Base-by-base conservation (phyloP, 2,888 invertebrate species). In the Agonopterix heracliana region DNA sequence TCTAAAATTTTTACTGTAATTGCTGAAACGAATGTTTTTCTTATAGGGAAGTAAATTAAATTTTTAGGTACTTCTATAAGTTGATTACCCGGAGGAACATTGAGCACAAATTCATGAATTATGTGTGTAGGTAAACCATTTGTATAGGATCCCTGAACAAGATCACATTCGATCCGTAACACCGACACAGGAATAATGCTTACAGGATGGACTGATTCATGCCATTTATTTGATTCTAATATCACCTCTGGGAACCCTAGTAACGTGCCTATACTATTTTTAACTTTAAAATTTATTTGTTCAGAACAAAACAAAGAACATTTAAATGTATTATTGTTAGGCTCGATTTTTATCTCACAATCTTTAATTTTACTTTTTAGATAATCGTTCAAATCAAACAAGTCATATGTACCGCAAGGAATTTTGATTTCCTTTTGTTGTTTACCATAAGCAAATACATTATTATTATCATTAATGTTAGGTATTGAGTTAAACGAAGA, bases 21-120 rank as follows among this genome's bases (percentile, higher is more conserved):
- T 26, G 50, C 49, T 26, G 48, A 42, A 35, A 55, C 51, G 10
- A 10, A 26, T 9, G 51, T 53, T 48, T 53, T 51, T 41, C 42
- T 53, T 2, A 53, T 34, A 13, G 53, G 55, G 49, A 49, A 55
- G 42, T 55, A 53, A 41, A 55, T 55, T 12, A 51, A 41, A 35
- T 51, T 55, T 34, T 49, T 46, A 4, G 53, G 52, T 34, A 35
- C 45, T 49, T 55, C 55, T 17, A 48, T 41, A 14, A 38, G 40
- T 35, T 35, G 14, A 41, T 46, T 44, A 17, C 48, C 50, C 8
- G 50, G 47, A 11, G 53, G 41, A 35, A 48, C 44, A 14, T 53
- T 42, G 0, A 38, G 50, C 9, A 48, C 45, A 49, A 50, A 35
- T 10, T 35, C 35, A 35, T 35, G 35, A 35, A 35, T 36, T 36